Evolutionary conservation across 2,888 invertebrate species (phyloP).

Genomic region (Drosophila sordidapex): DNA sequence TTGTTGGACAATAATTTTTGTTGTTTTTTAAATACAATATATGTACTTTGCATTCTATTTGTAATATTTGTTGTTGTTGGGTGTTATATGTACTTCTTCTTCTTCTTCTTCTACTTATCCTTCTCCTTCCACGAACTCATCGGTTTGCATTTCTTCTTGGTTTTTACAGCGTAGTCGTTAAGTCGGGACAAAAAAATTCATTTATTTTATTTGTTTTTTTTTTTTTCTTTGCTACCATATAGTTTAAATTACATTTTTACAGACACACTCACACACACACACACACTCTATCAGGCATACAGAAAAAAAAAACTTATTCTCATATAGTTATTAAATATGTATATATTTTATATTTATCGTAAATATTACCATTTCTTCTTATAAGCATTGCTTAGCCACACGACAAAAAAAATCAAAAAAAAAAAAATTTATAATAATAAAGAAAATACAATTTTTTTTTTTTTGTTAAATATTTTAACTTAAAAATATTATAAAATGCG

Average conservation of each 20-base stretch:
- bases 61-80: slow-evolving; percentile 36
- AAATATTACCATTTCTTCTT: slow-evolving; percentile 50
- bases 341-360: slow-evolving; percentile 59
- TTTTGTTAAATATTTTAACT: slow-evolving; percentile 15
- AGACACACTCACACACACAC: slow-evolving; percentile 33
- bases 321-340: slow-evolving; percentile 38
- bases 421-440: slow-evolving; percentile 17
- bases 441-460: slow-evolving; percentile 1
- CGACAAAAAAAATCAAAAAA: slow-evolving; percentile 9
- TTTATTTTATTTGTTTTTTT: slow-evolving; percentile 44
- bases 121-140: neutral
- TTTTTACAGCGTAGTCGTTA: slow-evolving; percentile 34
- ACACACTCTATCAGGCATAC: slow-evolving; percentile 22
- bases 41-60: slow-evolving; percentile 62
- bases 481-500: slow-evolving; percentile 61
- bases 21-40: slow-evolving; percentile 62
- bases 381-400: slow-evolving; percentile 68
- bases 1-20: slow-evolving; percentile 72
- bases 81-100: slow-evolving; percentile 36
- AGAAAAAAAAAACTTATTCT: slow-evolving; percentile 59
- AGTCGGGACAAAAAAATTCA: slow-evolving; percentile 59
- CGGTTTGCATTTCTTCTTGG: slow-evolving; percentile 13
- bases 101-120: neutral
- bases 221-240: slow-evolving; percentile 49
- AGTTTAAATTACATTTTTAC: slow-evolving; percentile 79